Conservation (phyloP, 2,888 invertebrate species). For the Microchrysa polita region DNA sequence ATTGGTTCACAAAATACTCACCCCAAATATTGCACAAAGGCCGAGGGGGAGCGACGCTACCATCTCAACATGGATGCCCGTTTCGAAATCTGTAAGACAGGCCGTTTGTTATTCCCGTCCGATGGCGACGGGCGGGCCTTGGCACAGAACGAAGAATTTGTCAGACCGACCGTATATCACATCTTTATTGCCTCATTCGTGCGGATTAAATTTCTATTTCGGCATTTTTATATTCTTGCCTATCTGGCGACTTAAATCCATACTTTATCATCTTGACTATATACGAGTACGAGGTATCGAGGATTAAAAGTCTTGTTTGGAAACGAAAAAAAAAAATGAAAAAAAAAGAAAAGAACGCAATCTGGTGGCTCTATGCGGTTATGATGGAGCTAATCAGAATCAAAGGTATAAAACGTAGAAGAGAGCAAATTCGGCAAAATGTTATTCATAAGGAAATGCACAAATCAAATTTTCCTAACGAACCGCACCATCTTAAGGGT, state of each 20-base stretch:
- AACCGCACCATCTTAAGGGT: too few species aligned
- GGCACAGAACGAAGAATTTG: conserved; percentile 46
- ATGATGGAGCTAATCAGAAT: neutral
- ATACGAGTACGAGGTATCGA: neutral
- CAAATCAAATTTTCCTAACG: too few species aligned
- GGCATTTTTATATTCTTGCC: conserved; percentile 48
- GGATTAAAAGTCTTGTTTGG: too few species aligned
- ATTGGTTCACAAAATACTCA: too few species aligned
- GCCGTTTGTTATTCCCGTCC: neutral
- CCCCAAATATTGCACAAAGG: too few species aligned
- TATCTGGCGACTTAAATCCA: conserved; percentile 40
- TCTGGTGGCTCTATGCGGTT: neutral
- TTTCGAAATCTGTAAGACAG: neutral
- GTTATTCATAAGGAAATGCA: too few species aligned
- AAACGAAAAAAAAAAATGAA: too few species aligned
- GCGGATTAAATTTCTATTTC: conserved; percentile 52
- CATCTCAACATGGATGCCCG: too few species aligned
- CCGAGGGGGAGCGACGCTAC: too few species aligned
- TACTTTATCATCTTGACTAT: conserved; percentile 41
- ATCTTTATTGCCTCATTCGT: conserved; percentile 51
- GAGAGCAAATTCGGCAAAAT: too few species aligned
- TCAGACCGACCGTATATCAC: conserved; percentile 50
- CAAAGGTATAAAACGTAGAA: too few species aligned
- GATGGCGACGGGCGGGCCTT: conserved; percentile 15
- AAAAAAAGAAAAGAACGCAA: too few species aligned